These are phyloP conservation scores for Paragorgia papillata DNA, from an alignment of 92 coral and sea anemone genomes.

Conservation along the genomic window DNA sequence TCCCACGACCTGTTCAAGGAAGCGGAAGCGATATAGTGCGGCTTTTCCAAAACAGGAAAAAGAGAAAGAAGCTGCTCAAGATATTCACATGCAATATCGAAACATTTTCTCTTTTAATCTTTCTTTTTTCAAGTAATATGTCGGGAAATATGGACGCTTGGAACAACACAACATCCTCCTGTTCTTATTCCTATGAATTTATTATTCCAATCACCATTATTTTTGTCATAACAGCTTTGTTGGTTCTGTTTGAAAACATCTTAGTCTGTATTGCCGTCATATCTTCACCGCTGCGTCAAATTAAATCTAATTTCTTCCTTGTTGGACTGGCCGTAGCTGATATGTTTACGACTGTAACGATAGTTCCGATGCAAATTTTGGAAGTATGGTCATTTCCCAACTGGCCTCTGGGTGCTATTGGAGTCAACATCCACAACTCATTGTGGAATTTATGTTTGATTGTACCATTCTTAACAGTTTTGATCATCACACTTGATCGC, in stretches of 20 bases:
- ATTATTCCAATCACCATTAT: constrained; percentile 14
- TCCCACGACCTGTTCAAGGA: no score
- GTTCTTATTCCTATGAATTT: constrained; percentile 9
- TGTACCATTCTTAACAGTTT: constrained; percentile 47
- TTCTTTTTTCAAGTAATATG: no score
- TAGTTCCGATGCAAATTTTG: constrained; percentile 50
- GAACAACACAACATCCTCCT: no score
- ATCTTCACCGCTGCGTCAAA: constrained; percentile 14
- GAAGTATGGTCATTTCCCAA: constrained; percentile 53
- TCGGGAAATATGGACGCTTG: no score
- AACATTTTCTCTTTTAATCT: no score
- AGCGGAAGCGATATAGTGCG: no score
- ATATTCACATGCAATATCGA: no score
- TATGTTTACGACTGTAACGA: constrained; percentile 45
- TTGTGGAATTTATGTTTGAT: constrained; percentile 49
- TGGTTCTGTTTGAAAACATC: constrained; percentile 36
- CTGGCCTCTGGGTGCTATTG: constrained; percentile 61
- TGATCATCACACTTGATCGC: constrained; percentile 60
- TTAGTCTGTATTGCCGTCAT: constrained; percentile 17
- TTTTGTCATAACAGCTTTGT: constrained; percentile 10
- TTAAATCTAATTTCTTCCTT: constrained; percentile 26
- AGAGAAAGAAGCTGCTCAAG: no score
- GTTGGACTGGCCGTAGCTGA: constrained; percentile 55
- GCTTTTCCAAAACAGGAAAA: no score
- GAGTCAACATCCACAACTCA: constrained; percentile 40